Percentiles rank a stretch among this genome's conserved stretches.
These are phyloP conservation scores for Lepidurus arcticus DNA, from an alignment of 1,140 invertebrate species.

Conservation along the genomic window DNA sequence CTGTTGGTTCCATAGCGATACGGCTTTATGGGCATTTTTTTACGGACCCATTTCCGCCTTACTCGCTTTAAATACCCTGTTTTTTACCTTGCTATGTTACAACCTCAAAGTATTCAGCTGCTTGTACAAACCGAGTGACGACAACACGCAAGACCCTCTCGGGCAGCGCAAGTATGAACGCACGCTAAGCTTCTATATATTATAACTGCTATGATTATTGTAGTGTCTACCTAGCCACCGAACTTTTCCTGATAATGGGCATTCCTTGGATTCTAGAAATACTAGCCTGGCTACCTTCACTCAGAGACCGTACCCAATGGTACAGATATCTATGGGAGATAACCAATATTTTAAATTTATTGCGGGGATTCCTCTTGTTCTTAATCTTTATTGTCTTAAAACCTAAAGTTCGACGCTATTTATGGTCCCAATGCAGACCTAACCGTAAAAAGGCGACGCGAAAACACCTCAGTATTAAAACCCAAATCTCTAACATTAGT, in stretches of 20 bases:
- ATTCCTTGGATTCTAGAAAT: slow-evolving; percentile 26
- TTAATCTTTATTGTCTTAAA: slow-evolving; percentile 24
- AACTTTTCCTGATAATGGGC: slow-evolving; percentile 27
- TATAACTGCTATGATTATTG: neutral
- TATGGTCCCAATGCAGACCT: neutral
- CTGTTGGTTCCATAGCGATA: slow-evolving; percentile 28
- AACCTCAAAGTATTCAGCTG: slow-evolving; percentile 13
- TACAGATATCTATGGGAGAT: neutral
- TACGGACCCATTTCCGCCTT: slow-evolving; percentile 23
- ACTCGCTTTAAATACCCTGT: slow-evolving; percentile 21
- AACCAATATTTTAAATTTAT: slow-evolving; percentile 1
- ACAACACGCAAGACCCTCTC: slow-evolving; percentile 16
- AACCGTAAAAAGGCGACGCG: neutral
- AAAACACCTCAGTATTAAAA: slow-evolving; percentile 13
- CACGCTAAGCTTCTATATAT: neutral
- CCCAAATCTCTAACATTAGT: neutral
- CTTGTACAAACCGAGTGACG: neutral
- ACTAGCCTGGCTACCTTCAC: slow-evolving; percentile 16
- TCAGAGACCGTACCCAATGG: neutral
- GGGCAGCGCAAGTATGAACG: neutral
- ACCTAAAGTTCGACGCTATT: slow-evolving; percentile 22
- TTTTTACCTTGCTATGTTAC: slow-evolving; percentile 15
- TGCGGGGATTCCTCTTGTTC: slow-evolving; percentile 20
- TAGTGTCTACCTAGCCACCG: slow-evolving; percentile 23
- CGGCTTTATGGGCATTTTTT: slow-evolving; percentile 25